Percentiles rank a stretch among this genome's conserved stretches.
These are phyloP conservation scores for Scomber colias DNA, from an alignment of 2,113 vertebrate genomes.

Conservation along the genomic window DNA sequence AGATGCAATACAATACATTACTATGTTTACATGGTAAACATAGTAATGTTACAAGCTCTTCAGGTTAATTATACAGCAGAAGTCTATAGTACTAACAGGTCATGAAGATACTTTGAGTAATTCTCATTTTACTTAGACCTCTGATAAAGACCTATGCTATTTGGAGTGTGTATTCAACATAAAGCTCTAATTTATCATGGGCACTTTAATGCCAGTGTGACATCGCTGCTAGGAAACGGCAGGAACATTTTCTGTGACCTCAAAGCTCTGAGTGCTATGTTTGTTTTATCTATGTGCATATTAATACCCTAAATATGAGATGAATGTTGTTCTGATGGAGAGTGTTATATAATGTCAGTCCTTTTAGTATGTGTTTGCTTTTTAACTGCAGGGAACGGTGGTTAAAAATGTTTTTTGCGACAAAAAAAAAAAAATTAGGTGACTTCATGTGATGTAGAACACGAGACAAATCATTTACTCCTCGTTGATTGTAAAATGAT, in stretches of 20 bases:
- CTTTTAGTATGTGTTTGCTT: neutral
- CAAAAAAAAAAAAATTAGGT: too few relatives aligned
- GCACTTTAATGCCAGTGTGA: neutral
- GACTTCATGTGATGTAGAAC: conserved; percentile 40
- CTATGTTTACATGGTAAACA: too few relatives aligned
- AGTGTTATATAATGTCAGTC: neutral
- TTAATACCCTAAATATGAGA: neutral
- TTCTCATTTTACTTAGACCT: too few relatives aligned
- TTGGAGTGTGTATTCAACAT: neutral
- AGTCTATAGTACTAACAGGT: too few relatives aligned
- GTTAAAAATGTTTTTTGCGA: neutral
- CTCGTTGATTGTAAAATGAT: conserved; percentile 31
- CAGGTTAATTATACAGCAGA: too few relatives aligned
- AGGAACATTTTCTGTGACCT: neutral
- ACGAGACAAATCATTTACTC: conserved; percentile 51
- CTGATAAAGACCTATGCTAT: neutral
- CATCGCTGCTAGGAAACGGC: neutral
- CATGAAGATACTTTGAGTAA: too few relatives aligned
- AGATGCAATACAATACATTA: too few relatives aligned
- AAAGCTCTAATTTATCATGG: neutral
- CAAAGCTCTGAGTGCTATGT: neutral
- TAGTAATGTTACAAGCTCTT: too few relatives aligned
- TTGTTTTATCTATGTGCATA: neutral
- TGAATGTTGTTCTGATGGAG: neutral
- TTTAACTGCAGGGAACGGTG: neutral